Percentiles rank a stretch among this genome's conserved stretches.
Conservation (phyloP, 2,888 invertebrate genomes). For the Thera britannica region DNA sequence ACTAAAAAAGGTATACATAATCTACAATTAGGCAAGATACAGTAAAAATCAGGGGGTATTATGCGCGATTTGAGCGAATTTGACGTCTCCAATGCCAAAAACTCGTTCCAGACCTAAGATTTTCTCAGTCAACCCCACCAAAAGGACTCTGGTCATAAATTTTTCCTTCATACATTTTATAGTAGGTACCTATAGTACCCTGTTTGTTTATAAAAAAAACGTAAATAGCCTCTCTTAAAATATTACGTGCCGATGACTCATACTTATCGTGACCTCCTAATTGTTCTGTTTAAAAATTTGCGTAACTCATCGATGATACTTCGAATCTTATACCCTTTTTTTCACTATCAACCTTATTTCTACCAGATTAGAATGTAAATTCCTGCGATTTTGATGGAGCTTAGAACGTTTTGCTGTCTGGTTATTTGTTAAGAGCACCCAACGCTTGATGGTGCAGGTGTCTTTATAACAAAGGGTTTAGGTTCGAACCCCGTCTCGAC, state of each 20-base stretch:
- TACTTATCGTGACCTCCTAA: constrained; percentile 56
- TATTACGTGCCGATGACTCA: constrained; percentile 47
- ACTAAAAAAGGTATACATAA: no score
- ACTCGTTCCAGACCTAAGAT: no score
- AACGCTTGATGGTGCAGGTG: constrained; percentile 78
- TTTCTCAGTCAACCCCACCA: no score
- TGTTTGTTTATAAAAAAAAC: background rate
- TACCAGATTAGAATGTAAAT: constrained; percentile 2
- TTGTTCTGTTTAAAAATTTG: constrained; percentile 64
- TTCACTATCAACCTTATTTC: constrained; percentile 27
- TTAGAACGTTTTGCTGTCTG: constrained; percentile 60
- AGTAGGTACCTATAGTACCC: no score
- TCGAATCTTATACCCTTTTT: constrained; percentile 39
- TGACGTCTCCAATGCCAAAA: no score
- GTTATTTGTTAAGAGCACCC: constrained; percentile 71
- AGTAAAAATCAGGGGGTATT: no score
- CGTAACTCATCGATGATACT: constrained; percentile 57
- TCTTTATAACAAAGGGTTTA: constrained; percentile 73
- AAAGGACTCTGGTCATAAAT: no score
- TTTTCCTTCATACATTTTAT: no score
- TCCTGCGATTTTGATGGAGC: background rate
- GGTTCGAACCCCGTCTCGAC: constrained; percentile 68
- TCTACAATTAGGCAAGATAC: no score
- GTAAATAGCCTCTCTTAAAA: constrained; percentile 11
- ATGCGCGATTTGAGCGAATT: no score